Conservation (phyloP, 2,888 invertebrate species). For the Synanthedon myopaeformis region DNA sequence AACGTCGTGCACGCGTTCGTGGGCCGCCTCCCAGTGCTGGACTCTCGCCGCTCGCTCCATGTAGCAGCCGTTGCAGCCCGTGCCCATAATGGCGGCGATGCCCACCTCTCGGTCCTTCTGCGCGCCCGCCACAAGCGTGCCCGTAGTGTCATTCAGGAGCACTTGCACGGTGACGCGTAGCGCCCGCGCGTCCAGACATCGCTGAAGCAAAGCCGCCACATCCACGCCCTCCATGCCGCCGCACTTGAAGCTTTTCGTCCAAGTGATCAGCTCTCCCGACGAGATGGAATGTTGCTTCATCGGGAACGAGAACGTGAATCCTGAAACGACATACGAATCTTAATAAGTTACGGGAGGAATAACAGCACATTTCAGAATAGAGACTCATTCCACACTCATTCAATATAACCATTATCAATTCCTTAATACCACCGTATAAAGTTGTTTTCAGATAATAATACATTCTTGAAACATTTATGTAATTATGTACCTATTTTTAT, state of each 20-base stretch:
- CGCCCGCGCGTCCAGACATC: slow-evolving; percentile 69
- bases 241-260: slow-evolving; percentile 88
- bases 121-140: slow-evolving; percentile 78
- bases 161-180: slow-evolving; percentile 77
- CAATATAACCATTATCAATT: too few relatives aligned
- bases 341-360: too few relatives aligned
- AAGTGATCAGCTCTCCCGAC: slow-evolving; percentile 80
- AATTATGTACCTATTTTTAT: too few relatives aligned
- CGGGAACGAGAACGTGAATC: slow-evolving; percentile 89
- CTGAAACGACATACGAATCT: slow-evolving; percentile 34
- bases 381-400: too few relatives aligned
- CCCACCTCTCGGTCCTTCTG: slow-evolving; percentile 72
- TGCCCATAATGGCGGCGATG: slow-evolving; percentile 83
- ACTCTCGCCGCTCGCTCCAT: slow-evolving; percentile 80
- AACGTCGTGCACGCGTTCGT: slow-evolving; percentile 39
- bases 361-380: too few relatives aligned
- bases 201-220: slow-evolving; percentile 76
- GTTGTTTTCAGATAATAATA: too few relatives aligned
- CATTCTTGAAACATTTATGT: too few relatives aligned
- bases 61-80: slow-evolving; percentile 86
- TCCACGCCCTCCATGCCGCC: slow-evolving; percentile 76
- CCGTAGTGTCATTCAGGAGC: slow-evolving; percentile 83
- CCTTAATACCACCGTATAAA: too few relatives aligned
- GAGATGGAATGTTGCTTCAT: slow-evolving; percentile 81
- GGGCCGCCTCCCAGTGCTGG: slow-evolving; percentile 75